Evolutionary conservation across 2,888 invertebrate species (phyloP), one percentile per base, ranked within the genome.

Genomic region (Eudasyphora cyanicolor): DNA sequence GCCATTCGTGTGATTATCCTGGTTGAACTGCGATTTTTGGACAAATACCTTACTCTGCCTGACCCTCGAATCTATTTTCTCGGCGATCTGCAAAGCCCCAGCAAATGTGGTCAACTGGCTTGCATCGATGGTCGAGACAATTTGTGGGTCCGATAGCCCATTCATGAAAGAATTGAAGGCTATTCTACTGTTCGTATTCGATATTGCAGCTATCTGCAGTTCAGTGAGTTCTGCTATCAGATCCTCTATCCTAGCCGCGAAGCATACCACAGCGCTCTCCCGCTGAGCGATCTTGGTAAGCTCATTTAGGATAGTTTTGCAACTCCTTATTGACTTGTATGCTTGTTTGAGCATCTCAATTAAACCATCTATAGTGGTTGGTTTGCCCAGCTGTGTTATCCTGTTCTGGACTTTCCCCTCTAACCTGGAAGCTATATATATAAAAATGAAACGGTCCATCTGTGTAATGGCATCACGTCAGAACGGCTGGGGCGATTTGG

Each of bases 41-140:
- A 42, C 7, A 12, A 60, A 14, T 38, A 60, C 12, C 5, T 60
- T 2, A n/a, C 21, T 42, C 24, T 62, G 35, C n/a, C 24, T 51
- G 14, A 19, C 17, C n/a, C 51, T n/a, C 8, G 51, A 51, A 17
- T 14, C 49, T 14, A 2, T 14, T 21, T 24, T 32, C 29, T 70
- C 51, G 10, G 70, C 70, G 8, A 70, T 70, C n/a, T 8, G 7
- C 27, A 70, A n/a, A 6, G 70, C 70, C 7, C 51, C 70, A 12
- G 51, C 7, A 51, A 70, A 51, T n/a, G 49, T 51, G 6, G 70
- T 49, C 29, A 70, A 49, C 19, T 27, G 49, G 19, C 70, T 70
- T 10, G 70, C 70, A 1, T 70, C 70, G 12, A 70, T 70, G 14
- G 70, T 70, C 4, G 70, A 49, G 6, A 70, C 27, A 27, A 70